Evolutionary conservation across 2,888 invertebrate species (phyloP).

Genomic region (Cinara cedri): DNA sequence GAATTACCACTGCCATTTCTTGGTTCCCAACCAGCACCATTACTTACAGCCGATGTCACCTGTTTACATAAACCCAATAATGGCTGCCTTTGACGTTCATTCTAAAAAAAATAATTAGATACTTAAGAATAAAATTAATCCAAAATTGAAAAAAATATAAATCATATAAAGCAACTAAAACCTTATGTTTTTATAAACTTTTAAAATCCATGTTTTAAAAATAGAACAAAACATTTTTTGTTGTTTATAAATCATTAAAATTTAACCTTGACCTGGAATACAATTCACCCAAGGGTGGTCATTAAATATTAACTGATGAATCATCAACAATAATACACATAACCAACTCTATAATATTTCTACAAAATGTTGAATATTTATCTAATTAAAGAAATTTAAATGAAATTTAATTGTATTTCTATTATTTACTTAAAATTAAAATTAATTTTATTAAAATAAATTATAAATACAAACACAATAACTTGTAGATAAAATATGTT

Average conservation of each 20-base stretch:
- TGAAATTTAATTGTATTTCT: no score
- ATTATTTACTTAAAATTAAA: no score
- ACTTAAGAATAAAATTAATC: neutral
- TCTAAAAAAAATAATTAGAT: constrained; percentile 60
- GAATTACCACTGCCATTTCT: constrained; percentile 23
- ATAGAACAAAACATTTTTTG: neutral
- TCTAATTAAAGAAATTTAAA: no score
- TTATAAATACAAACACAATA: no score
- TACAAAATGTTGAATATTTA: neutral
- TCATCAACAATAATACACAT: neutral
- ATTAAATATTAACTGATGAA: constrained; percentile 21
- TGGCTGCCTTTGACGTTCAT: constrained; percentile 70
- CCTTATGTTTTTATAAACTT: no score
- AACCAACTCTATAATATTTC: neutral
- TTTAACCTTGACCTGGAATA: constrained; percentile 1
- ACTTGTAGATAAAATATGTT: no score
- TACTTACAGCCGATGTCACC: constrained; percentile 39
- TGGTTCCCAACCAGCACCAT: constrained; percentile 45
- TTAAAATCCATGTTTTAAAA: neutral
- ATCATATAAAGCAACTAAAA: neutral
- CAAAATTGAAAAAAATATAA: neutral
- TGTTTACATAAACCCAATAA: constrained; percentile 62
- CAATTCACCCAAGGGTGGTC: neutral
- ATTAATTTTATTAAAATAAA: no score
- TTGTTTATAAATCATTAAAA: neutral